Percentiles rank a stretch among this genome's conserved stretches.
Conservation (phyloP, 53 echinoderm and acorn worm species). For the Paelopatides confundens region DNA sequence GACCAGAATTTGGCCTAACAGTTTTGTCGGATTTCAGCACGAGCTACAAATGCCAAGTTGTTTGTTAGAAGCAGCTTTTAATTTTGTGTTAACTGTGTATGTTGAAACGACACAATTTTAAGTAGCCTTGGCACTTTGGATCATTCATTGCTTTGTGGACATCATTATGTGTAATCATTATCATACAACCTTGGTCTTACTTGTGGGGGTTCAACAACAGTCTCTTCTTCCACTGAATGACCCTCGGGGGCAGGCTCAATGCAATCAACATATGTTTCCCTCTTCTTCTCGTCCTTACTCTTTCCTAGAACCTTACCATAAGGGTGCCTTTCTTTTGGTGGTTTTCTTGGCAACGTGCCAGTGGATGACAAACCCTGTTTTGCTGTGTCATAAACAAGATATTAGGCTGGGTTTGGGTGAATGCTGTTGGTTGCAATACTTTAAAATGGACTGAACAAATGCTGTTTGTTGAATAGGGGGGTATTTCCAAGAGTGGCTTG, state of each 20-base stretch:
- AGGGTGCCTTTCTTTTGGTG: neutral
- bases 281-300: neutral
- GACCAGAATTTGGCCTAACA: too few species aligned
- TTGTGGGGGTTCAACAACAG: neutral
- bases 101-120: too few species aligned
- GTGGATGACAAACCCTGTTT: neutral
- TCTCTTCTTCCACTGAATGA: neutral
- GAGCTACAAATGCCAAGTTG: too few species aligned
- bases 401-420: conserved; percentile 56
- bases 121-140: too few species aligned
- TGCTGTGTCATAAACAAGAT: conserved; percentile 26
- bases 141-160: neutral
- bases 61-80: too few species aligned
- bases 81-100: too few species aligned
- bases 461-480: too few species aligned
- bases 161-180: neutral
- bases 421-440: conserved; percentile 43
- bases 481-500: too few species aligned
- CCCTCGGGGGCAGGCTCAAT: neutral
- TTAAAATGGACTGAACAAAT: conserved; percentile 56
- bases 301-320: neutral
- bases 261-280: neutral
- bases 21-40: too few species aligned
- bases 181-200: neutral
- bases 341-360: neutral